Evolutionary conservation across 2,113 vertebrate genomes (phyloP), one percentile per base, ranked within the genome.

Genomic region (Sitta europaea): DNA sequence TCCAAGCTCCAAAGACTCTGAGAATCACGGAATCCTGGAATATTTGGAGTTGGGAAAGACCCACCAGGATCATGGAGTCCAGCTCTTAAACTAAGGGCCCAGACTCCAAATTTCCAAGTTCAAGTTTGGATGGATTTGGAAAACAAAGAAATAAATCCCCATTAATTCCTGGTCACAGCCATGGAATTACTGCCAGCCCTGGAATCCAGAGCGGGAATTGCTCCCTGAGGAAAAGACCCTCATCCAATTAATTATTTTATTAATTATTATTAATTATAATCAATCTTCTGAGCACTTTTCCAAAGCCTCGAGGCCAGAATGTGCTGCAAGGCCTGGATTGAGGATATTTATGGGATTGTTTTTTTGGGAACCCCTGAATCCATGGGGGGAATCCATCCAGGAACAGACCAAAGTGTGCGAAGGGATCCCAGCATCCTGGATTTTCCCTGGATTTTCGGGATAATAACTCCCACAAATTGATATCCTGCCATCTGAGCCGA

Each of bases 231-330:
- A 48, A 57, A 79, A 29, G 4, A 3, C 31, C 19, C 6, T 89
- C 20, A 7, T 35, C 42, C 42, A 25, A 45, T 74, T 62, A 54
- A 58, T 33, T 6, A 22, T 28, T 66, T 12, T 3, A 19, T n/a
- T 33, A 29, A 24, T 35, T 45, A 54, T 19, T 33, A n/a, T 7
- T 21, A 28, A 5, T 50, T n/a, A 12, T 53, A 18, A 71, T 63
- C 31, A 40, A 25, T 28, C 5, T 59, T 16, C 45, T 9, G 66
- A 85, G 79, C 31, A 1, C 50, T 55, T 84, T 15, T 59, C 40
- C 55, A 36, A 29, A 40, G n/a, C 48, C 68, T 45, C 0, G 2
- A 53, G 47, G 25, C 13, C 6, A 1, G 20, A 23, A 66, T 0
- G 0, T 15, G 65, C 59, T 72, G 31, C 16, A 3, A 7, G 54